A percentile compares a stretch with the other conserved stretches of the same genome.
Evolutionary conservation across 1,140 invertebrate species (phyloP).

Genomic region (Lethrus apterus): DNA sequence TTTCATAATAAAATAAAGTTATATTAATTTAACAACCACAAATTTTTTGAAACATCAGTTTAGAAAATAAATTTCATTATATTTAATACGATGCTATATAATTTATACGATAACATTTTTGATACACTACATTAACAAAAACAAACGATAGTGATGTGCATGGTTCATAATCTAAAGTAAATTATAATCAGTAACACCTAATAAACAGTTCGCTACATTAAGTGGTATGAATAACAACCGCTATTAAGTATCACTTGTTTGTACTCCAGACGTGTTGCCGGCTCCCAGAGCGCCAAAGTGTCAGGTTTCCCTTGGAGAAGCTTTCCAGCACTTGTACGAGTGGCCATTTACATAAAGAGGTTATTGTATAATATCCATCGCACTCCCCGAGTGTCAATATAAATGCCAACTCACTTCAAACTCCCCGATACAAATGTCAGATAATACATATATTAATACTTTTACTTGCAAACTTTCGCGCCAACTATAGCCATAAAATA

Average conservation of each 20-base stretch:
- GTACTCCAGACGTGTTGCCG: conserved; percentile 11
- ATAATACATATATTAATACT: conserved; percentile 1
- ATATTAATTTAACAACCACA: too few species aligned
- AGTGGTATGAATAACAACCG: conserved; percentile 14
- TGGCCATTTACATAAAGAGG: conserved; percentile 13
- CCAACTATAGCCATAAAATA: too few species aligned
- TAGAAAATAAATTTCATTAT: too few species aligned
- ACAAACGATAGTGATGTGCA: too few species aligned
- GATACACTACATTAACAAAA: too few species aligned
- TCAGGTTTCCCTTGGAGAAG: conserved; percentile 12
- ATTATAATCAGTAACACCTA: conserved; percentile 8
- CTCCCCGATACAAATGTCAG: conserved; percentile 6
- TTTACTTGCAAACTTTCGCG: background rate
- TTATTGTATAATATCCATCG: conserved; percentile 11
- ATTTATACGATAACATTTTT: too few species aligned
- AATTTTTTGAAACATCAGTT: too few species aligned
- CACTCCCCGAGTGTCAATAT: conserved; percentile 10
- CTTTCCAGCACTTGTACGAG: conserved; percentile 11
- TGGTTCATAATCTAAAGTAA: conserved; percentile 8
- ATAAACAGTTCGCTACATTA: conserved; percentile 8
- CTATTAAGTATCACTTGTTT: conserved; percentile 8
- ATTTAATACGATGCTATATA: too few species aligned
- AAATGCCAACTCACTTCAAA: too few species aligned
- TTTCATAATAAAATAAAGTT: too few species aligned
- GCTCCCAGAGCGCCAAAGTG: conserved; percentile 9